Conservation (phyloP, 1,140 invertebrate genomes). For the Ooceraea biroi region DNA sequence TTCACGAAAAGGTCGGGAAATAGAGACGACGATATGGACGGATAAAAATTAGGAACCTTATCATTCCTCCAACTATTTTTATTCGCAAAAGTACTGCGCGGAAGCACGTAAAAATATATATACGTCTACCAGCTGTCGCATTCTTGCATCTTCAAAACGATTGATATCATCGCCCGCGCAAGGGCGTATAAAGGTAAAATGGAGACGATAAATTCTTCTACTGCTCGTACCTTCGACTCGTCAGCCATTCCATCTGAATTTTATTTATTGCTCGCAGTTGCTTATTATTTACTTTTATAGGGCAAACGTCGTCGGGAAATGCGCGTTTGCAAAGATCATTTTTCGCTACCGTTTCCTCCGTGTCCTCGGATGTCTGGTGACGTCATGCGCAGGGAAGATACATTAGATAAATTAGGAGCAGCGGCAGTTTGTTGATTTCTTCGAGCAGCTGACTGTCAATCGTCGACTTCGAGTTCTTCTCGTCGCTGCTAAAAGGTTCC, state of each 20-base stretch:
- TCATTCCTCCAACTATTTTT: no score
- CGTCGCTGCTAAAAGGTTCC: background rate
- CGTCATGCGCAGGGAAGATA: background rate
- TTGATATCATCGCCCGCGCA: background rate
- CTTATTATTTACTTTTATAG: background rate
- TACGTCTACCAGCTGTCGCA: no score
- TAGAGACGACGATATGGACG: no score
- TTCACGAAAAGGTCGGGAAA: no score
- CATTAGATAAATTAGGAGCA: background rate
- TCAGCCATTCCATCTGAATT: background rate
- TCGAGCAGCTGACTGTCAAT: constrained; percentile 8
- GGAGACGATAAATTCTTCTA: background rate
- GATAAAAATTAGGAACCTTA: no score
- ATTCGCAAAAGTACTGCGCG: no score
- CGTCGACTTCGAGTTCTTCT: background rate
- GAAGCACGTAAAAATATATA: no score
- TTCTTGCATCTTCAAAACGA: background rate
- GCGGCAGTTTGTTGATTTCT: background rate
- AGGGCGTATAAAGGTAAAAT: background rate
- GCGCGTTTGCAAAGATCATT: background rate
- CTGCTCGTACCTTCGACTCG: background rate
- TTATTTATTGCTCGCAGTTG: background rate
- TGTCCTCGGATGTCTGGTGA: background rate
- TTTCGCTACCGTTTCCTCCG: background rate
- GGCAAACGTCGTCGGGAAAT: background rate